A percentile compares a stretch with the other conserved stretches of the same genome.
Conservation (phyloP, 1,140 invertebrate species). For the Caerostris darwini region DNA sequence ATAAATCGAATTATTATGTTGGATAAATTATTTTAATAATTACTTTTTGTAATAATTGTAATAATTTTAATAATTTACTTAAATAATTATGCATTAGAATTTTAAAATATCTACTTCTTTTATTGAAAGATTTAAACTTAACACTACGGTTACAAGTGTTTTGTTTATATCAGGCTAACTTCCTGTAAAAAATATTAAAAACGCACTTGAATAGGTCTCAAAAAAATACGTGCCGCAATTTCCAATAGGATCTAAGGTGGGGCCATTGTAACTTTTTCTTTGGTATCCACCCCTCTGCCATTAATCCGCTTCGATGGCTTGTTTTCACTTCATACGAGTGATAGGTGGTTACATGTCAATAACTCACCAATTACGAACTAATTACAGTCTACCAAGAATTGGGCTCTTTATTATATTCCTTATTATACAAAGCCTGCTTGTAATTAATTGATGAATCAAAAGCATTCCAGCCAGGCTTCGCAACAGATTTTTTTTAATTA, state of each 20-base stretch:
- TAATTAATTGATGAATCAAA: slow-evolving; percentile 48
- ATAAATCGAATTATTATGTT: no score
- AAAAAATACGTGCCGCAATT: background rate
- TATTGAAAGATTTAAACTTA: no score
- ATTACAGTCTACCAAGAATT: background rate
- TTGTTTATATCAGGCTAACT: background rate
- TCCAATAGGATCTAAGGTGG: background rate
- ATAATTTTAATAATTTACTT: no score
- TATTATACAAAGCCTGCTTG: background rate
- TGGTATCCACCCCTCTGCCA: background rate
- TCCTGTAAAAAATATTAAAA: background rate
- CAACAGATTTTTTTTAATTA: background rate
- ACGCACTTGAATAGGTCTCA: background rate
- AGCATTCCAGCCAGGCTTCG: background rate
- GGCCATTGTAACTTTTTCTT: background rate
- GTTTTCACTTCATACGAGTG: background rate
- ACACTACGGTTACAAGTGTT: no score
- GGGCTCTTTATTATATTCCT: slow-evolving; percentile 9
- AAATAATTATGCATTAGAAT: no score
- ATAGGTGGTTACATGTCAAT: slow-evolving; percentile 43
- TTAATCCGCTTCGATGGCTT: background rate
- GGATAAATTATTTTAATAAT: no score
- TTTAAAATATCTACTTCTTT: no score
- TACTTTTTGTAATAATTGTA: no score
- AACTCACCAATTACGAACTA: slow-evolving; percentile 33